Base-by-base conservation (phyloP, 2,113 vertebrate genomes). In the Lophura nycthemera region DNA sequence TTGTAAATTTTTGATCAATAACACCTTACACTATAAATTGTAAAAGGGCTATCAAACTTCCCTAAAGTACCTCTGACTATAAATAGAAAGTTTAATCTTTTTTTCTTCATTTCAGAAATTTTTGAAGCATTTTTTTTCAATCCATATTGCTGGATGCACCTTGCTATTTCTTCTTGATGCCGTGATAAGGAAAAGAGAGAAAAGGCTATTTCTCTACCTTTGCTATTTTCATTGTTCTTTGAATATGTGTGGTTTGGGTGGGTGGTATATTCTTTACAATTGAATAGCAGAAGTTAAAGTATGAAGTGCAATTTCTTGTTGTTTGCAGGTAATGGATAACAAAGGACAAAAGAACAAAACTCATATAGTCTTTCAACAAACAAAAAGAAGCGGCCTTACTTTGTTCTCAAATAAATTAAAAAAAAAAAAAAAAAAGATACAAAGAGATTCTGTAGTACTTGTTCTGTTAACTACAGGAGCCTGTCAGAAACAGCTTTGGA, bases 1-100 rank as follows among this genome's bases (percentile, higher is more conserved):
- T 97, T 96, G 83, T 96, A 74, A 96, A 87, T 92, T 95, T 86
- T 90, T 95, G 70, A 96, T 90, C 67, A 93, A 76, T 60, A 60
- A 30, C 27, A 63, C 90, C 73, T 93, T 91, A 85, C 74, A 57
- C 72, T 84, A 94, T 90, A 90, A 93, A 91, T 91, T 96, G 38
- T 74, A 86, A 94, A 94, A 67, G 25, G 20, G 48, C 89, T 69
- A 93, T 96, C 78, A 94, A 80, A 93, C 73, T 93, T 88, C 91
- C 74, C 66, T 57, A 54, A 88, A 96, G 87, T 88, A 90, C 52
- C 60, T 88, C 83, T 95, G 69, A 91, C 17, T 48, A 92, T 78
- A 97, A 96, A 90, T 92, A 96, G 84, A 94, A 93, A 92, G 70
- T 90, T 86, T 71, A 8, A 32, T 79, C 38, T 77, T 89, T 89